Base-by-base conservation (phyloP, 2,888 invertebrate species). In the Lucinisca nassula region DNA sequence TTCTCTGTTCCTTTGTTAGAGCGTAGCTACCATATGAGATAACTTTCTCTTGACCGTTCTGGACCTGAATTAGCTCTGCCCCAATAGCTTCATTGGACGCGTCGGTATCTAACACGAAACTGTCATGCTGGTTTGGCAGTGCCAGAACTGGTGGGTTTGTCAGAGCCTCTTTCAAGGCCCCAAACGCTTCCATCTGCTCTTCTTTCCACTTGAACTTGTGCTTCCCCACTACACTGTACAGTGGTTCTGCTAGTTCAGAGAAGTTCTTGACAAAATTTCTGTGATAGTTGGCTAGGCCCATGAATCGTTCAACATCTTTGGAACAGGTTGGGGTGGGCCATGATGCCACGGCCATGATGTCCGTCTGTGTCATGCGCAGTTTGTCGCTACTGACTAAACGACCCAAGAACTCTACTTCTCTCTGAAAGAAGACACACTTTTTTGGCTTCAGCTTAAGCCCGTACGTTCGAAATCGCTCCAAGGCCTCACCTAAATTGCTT, bases 71-170 rank as follows among this genome's bases (percentile, higher is more conserved):
- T 30, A 89, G 75, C 51, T 80, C 85, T 1, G 49, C 79, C 0
- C 85, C 88, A 35, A 85, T 79, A 0, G 82, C 85, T 14, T 75
- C 37, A 49, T 85, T 72, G 17, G 88, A 88, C 0, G 88, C 83
- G 37, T 88, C 85, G 2, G 82, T 87, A 49, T 87, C 84, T 17
- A 87, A 45, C 17, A 87, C 49, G 24, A 79, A 78, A 30, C 24
- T 40, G 30, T 82, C 82, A 0, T 72, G 6, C 17, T 21, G 14
- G 27, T 79, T 85, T n/a, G 88, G 88, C 2, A 88, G 70, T 3
- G 77, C 79, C 32, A 88, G 61, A 0, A 85, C 80, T 30, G 88
- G 84, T 3, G 84, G 73, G 12, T 32, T 45, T 0, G 58, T 77
- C 30, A 85, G 40, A 2, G 81, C 80, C 6, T 3, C 21, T 35